Evolutionary conservation across 2,797 vertebrate species (phyloP), one percentile per base, ranked within the genome.

Genomic region (Sebastes oblongus): DNA sequence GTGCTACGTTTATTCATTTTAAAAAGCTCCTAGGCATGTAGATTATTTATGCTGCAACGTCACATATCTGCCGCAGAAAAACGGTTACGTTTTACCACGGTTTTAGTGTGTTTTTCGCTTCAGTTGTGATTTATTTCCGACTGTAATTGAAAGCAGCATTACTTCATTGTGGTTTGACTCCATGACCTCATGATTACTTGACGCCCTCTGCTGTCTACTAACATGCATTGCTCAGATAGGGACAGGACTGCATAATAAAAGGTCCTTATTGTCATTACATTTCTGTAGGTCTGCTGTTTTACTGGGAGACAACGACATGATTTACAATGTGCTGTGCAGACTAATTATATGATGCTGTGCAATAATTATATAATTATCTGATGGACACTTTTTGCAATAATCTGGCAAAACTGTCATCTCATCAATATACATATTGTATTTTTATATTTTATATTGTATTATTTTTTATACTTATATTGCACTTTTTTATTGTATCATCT

Each of bases 171-270:
- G 52, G 25, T 60, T 58, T 29, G 1, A 5, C 39, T 32, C 30
- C n/a, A 4, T 39, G 13, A 39, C 1, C 8, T 29, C 14, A 2
- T 55, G 32, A 1, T 30, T 66, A 46, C 67, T 4, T 69, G 30
- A 4, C 78, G 86, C 85, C 87, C 80, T 30, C 90, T 92, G 72
- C n/a, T 75, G 91, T 90, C 59, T 8, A 4, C 58, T 20, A 11
- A 25, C n/a, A 50, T 10, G 14, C 39, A 54, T 3, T 39, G 50
- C 8, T 62, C 7, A 36, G 39, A 39, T 5, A n/a, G 4, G 4
- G 20, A 58, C 54, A 39, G 0, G 2, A 25, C n/a, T 52, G 50
- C 20, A 5, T 24, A 2, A 69, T 24, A 34, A 55, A 32, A 24
- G 12, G 8, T 5, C 10, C 25, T 50, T 50, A 20, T 46, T 18